Evolutionary conservation across 1,140 invertebrate genomes (phyloP), one percentile per base, ranked within the genome.

Genomic region (Drosophila fuyamai): DNA sequence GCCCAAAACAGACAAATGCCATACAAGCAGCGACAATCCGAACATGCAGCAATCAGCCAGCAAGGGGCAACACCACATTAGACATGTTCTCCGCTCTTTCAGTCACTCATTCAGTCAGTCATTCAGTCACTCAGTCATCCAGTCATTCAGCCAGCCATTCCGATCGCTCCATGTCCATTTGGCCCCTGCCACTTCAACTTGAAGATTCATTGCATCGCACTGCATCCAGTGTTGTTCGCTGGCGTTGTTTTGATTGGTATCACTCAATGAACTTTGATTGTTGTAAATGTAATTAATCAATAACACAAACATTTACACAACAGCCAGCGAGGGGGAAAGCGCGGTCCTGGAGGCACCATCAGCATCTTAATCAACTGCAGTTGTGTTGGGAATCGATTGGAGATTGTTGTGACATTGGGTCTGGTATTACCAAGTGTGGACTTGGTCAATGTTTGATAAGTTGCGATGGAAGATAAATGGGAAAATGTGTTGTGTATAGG

Each of bases 271-370:
- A 81, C 84, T 83, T 80, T 80, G 83, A 88, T 88, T 88, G 83
- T 84, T 88, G 83, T 89, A 88, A 88, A 89, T 89, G 83, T 89
- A 89, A 89, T 89, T 89, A 88, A 88, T 88, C 84, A 88, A 89
- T 88, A 88, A 89, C 78, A 78, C 65, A 84, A 84, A 85, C 81
- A 84, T 81, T 84, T 85, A 81, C 81, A 77, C 81, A 81, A 74
- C 81, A 55, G 47, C 50, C 44, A 57, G 27, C 80, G 40, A 35
- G 32, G 4, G n/a, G 36, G n/a, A 27, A 5, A 16, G 48, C 27
- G 29, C n/a, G 27, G 48, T 29, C 48, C 23, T 7, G 46, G 46
- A 9, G 18, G 18, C 41, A 23, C 40, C 58, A 58, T 46, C 56
- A 61, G 76, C 80, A 79, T 66, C 76, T 83, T 83, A 79, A 82